Evolutionary conservation across 2,888 invertebrate species (phyloP), one percentile per base, ranked within the genome.

Genomic region (Polia nebulosa): DNA sequence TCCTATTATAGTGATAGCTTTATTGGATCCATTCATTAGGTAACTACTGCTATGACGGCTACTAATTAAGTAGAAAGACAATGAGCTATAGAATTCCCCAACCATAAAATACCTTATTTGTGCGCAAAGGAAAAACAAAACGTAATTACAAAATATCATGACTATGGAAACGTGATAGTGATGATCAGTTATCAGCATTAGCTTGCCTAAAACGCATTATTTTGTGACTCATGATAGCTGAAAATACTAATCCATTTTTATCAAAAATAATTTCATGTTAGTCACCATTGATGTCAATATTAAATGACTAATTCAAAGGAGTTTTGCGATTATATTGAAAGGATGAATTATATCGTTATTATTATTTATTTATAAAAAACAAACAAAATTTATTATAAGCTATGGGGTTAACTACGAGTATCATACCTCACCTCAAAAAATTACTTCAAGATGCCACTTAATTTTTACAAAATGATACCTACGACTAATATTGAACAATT

Each of bases 81-180:
- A 51, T 34, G 11, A 51, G 8, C 15, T 1, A 13, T 41, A 52
- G 2, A 44, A 62, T 63, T 61, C 9, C n/a, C 36, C 25, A 65
- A 52, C n/a, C 22, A 32, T 74, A 32, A 52, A 45, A 32, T 52
- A 36, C 13, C 17, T 29, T 39, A 32, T 39, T 72, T 69, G 5
- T 13, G 36, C 1, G 9, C n/a, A 64, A 64, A 64, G n/a, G 29
- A 13, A 51, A 51, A 36, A 6, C 29, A 44, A 17, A 13, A 65
- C 11, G 13, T 44, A 13, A 25, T 51, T n/a, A 25, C 1, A 11
- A 25, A 49, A 29, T 5, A 39, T 52, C 27, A 36, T 44, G 75
- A 25, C 6, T 36, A 25, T 29, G 11, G 17, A 20, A 65, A 44
- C 8, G 25, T 52, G 67, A 52, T 5, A 20, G 15, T 1, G 2